These are phyloP conservation scores for Mythimna lalbum DNA, from an alignment of 2,888 invertebrate genomes.

Conservation along the genomic window DNA sequence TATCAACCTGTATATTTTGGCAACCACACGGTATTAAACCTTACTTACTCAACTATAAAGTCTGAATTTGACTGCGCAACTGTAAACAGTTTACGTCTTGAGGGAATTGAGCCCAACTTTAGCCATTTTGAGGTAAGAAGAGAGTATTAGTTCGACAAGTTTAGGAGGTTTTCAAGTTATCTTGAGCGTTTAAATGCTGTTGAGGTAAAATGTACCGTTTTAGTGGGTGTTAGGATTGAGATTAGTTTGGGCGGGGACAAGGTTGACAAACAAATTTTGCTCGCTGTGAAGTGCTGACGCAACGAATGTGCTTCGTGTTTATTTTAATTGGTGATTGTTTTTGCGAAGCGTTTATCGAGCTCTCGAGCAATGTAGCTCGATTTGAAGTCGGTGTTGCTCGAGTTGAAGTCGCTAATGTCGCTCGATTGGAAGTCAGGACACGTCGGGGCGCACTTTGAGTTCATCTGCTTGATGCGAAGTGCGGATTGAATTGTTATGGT, in stretches of 20 bases:
- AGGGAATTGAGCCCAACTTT: constrained; percentile 75
- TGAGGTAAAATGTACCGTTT: constrained; percentile 62
- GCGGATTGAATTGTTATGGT: constrained; percentile 50
- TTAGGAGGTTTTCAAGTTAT: constrained; percentile 84
- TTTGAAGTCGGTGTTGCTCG: constrained; percentile 48
- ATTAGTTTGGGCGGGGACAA: constrained; percentile 47
- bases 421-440: constrained; percentile 45
- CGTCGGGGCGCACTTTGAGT: constrained; percentile 37
- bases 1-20: constrained; percentile 71
- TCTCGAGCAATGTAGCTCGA: constrained; percentile 51
- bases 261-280: constrained; percentile 72
- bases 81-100: constrained; percentile 69
- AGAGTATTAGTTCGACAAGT: constrained; percentile 88
- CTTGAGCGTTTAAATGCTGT: constrained; percentile 69
- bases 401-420: constrained; percentile 43
- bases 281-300: constrained; percentile 71
- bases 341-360: constrained; percentile 55
- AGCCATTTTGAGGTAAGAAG: constrained; percentile 86
- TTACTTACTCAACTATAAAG: constrained; percentile 65
- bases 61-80: constrained; percentile 66
- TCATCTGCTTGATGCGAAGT: constrained; percentile 53
- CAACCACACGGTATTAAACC: constrained; percentile 59
- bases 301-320: constrained; percentile 71
- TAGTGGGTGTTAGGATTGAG: constrained; percentile 51
- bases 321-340: constrained; percentile 73